Base-by-base conservation (phyloP, 1,140 invertebrate genomes). In the Diplogasteroides magnus region DNA sequence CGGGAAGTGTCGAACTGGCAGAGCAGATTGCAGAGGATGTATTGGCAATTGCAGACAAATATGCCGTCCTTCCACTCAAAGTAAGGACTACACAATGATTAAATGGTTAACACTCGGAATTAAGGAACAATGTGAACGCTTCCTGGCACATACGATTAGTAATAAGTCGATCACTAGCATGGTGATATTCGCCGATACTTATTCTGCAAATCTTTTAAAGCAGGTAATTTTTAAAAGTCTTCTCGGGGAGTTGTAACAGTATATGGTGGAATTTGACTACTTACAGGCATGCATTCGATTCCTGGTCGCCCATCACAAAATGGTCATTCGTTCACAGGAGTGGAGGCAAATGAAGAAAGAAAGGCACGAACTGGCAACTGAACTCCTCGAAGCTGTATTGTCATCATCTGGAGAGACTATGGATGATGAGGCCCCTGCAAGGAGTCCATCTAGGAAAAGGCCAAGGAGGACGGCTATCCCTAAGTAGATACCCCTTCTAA, bases 31-130 rank as follows among this genome's bases (percentile, higher is more conserved):
- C 71, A 1, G 68, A 74, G 19, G 77, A 77, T 48, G 64, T 77
- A 27, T 59, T 81, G 31, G 78, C 78, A 1, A 72, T 81, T 56
- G 70, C 79, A 13, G 80, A 81, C 32, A 81, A 81, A 70, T 81
- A 81, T 64, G 79, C 69, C 32, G 73, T 81, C 14, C 31, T 79
- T 6, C 60, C 74, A 14, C 63, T 81, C 14, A 81, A 48, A 48
- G 37, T 48, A 19, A 48, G 37, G 19, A 11, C 19, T 6, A 11
- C 19, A 11, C 6, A 11, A 11, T 6, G 6, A 48, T 48, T 6
- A 6, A 6, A 48, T 48, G 19, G 6, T 6, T 48, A 48, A 6
- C 6, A 48, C 6, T 48, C 6, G 6, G 37, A 11, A 11, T 48
- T 48, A 11, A 81, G 56, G 79, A 81, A 25, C 72, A 80, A 31